A percentile compares a stretch with the other conserved stretches of the same genome.
Evolutionary conservation across 2,797 vertebrate genomes (phyloP).

Genomic region (Alectoris magna): DNA sequence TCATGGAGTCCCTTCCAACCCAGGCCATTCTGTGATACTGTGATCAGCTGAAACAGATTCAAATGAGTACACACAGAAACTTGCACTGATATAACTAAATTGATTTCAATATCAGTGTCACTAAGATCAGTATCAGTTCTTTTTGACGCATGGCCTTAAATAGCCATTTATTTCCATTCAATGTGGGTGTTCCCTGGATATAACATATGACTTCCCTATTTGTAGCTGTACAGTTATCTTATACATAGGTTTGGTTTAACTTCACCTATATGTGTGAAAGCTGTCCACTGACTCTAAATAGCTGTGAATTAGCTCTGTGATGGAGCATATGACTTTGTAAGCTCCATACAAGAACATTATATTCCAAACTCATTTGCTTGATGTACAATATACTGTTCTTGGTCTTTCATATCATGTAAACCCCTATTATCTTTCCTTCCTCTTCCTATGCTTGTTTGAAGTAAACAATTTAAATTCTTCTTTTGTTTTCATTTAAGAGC

Average conservation of each 20-base stretch:
- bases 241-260: neutral
- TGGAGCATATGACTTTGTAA: neutral
- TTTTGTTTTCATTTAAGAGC: conserved; percentile 52
- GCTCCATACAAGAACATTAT: neutral
- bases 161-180: neutral
- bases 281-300: neutral
- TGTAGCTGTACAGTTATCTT: neutral
- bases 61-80: neutral
- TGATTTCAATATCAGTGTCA: neutral
- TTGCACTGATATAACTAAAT: neutral
- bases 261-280: neutral
- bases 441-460: neutral
- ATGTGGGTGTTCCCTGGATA: neutral
- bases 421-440: neutral
- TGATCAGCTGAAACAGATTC: neutral
- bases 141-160: neutral
- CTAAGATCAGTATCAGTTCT: neutral
- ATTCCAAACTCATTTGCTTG: neutral
- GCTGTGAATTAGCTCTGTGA: neutral
- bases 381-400: neutral
- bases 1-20: too few relatives aligned
- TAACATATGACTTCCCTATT: neutral
- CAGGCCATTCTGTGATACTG: too few relatives aligned
- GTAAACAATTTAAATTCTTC: neutral
- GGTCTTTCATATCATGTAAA: neutral